Evolutionary conservation across 2,797 vertebrate species (phyloP).

Genomic region (Hoplostethus atlanticus): DNA sequence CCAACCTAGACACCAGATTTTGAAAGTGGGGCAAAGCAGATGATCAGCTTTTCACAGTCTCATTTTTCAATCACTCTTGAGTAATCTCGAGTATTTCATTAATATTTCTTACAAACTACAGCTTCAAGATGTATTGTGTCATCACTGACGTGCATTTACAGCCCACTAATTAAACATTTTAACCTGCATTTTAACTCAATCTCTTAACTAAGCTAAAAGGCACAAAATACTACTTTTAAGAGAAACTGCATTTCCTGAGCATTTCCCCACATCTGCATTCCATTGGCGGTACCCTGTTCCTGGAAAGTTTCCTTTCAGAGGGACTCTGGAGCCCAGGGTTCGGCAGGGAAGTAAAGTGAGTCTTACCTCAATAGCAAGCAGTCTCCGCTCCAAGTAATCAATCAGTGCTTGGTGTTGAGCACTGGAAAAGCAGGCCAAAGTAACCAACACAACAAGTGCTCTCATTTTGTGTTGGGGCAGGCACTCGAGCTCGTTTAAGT

Average conservation of each 20-base stretch:
- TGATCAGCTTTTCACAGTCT: not conserved
- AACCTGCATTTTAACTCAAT: not conserved
- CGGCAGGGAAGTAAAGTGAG: conserved; percentile 58
- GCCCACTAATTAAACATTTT: not conserved
- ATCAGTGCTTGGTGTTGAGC: conserved; percentile 93
- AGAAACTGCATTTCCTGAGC: conserved; percentile 47
- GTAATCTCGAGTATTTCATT: not conserved
- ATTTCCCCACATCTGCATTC: conserved; percentile 79
- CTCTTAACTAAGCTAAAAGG: conserved; percentile 15
- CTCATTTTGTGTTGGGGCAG: conserved; percentile 73
- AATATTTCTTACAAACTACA: not conserved
- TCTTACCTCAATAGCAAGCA: conserved; percentile 95
- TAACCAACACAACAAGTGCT: conserved; percentile 81
- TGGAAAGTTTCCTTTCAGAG: conserved; percentile 67
- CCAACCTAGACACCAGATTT: not conserved
- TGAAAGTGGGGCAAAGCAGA: not conserved
- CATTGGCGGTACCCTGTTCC: conserved; percentile 68
- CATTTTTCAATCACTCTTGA: not conserved
- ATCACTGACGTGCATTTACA: conserved; percentile 1
- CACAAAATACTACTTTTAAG: conserved; percentile 19
- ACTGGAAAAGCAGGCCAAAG: conserved; percentile 80
- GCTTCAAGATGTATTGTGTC: not conserved
- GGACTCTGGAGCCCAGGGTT: conserved; percentile 69
- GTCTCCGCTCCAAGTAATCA: conserved; percentile 95
- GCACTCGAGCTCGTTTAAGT: conserved; percentile 38